Evolutionary conservation across 2,888 invertebrate species (phyloP).

Genomic region (Achlya flavicornis): DNA sequence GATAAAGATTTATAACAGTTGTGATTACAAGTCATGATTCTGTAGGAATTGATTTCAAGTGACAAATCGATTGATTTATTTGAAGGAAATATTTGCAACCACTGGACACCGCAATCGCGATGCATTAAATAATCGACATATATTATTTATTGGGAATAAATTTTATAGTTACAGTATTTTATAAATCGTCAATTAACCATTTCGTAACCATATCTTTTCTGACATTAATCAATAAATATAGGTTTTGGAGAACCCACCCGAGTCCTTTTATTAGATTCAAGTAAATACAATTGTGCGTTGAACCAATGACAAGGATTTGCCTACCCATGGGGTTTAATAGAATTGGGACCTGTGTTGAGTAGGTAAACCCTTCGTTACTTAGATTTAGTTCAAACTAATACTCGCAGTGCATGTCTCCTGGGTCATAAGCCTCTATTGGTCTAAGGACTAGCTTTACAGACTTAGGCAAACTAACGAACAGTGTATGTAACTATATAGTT

Average conservation of each 20-base stretch:
- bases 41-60: not conserved
- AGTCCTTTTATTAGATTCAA: not conserved
- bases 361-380: not conserved
- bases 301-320: not conserved
- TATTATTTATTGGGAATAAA: too few species aligned
- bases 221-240: not conserved
- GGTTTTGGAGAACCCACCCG: not conserved
- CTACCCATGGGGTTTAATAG: not conserved
- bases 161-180: too few species aligned
- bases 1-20: not conserved
- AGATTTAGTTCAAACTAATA: constrained; percentile 1
- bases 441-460: not conserved
- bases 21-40: not conserved
- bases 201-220: too few species aligned
- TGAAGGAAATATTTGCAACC: not conserved
- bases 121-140: too few species aligned
- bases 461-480: not conserved
- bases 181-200: too few species aligned
- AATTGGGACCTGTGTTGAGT: not conserved
- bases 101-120: not conserved
- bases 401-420: not conserved
- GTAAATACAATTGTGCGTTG: not conserved
- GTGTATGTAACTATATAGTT: not conserved
- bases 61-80: constrained; percentile 5
- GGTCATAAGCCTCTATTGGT: not conserved